Evolutionary conservation across 2,113 vertebrate genomes (phyloP), one percentile per base, ranked within the genome.

Genomic region (Etheostoma cragini): DNA sequence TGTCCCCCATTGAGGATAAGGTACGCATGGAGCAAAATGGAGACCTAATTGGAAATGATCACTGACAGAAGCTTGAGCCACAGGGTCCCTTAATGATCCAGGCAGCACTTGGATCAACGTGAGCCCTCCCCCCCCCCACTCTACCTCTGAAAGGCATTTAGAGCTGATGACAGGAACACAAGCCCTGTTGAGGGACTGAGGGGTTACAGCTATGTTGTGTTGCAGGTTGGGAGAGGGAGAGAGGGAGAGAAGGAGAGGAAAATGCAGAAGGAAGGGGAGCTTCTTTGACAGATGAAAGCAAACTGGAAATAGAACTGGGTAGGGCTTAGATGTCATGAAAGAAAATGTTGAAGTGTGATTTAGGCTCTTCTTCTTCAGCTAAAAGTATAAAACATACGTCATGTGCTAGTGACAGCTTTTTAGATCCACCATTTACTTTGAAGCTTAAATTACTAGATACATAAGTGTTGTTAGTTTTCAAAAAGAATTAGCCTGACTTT

Each of bases 11-110:
- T 72, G 81, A 82, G 71, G 66, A 70, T 77, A 56, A 83, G 85
- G 82, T 86, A 75, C 30, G 65, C 76, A 74, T 72, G 80, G 57
- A 80, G 82, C 88, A 84, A 90, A 91, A 85, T 83, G 85, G 84
- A 91, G 81, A 65, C 75, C 80, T 94, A 92, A 93, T 93, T 93
- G 88, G 91, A 92, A 89, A 94, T 91, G 88, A 94, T 94, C 50
- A 72, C 81, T 87, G 88, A 89, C 88, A 92, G 91, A 89, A 88
- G 88, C 81, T 73, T 54, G 73, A 83, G 88, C 81, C 88, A 80
- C 78, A 71, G 61, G 85, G 72, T 87, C 91, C 87, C 86, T 82
- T 91, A 91, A 93, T 90, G 87, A 89, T 89, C 68, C 87, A 83
- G 80, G 80, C 82, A 77, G 72, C 68, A 42, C 64, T 70, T 64